Evolutionary conservation across 2,888 invertebrate genomes (phyloP).

Genomic region (Halocaridina rubra): DNA sequence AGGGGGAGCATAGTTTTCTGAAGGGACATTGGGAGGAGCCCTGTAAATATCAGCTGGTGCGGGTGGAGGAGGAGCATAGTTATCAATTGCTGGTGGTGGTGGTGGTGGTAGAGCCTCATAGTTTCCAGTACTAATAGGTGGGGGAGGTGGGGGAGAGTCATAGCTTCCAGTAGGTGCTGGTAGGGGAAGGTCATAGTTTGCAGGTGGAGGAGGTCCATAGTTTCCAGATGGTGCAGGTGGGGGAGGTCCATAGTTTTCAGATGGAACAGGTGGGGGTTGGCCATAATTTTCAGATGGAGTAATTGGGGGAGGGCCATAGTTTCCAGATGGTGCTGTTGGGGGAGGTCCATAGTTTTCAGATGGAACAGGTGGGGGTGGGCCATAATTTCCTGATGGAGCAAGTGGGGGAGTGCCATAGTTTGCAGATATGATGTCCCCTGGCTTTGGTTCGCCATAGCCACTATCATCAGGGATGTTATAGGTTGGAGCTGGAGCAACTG

Average conservation of each 20-base stretch:
- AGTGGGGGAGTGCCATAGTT: too few species aligned
- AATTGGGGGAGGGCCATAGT: too few species aligned
- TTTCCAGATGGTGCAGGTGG: background rate
- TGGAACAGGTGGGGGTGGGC: background rate
- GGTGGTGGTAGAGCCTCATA: background rate
- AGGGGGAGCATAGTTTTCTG: background rate
- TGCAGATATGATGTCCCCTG: background rate
- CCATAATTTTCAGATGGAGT: background rate
- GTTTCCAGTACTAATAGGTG: background rate
- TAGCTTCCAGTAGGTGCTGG: too few species aligned
- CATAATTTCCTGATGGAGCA: background rate
- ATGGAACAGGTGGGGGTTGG: background rate
- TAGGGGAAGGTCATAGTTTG: background rate
- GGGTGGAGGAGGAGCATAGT: background rate
- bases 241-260: background rate
- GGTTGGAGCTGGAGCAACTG: background rate
- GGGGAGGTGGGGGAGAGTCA: too few species aligned
- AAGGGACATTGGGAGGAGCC: background rate
- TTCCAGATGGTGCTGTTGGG: background rate
- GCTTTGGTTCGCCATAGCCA: constrained; percentile 14
- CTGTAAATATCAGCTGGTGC: background rate
- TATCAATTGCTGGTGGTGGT: background rate
- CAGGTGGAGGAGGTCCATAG: background rate
- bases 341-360: background rate
- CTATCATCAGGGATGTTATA: background rate